These are phyloP conservation scores for Heterotilapia buettikoferi DNA, from an alignment of 2,113 vertebrate genomes.

Conservation along the genomic window DNA sequence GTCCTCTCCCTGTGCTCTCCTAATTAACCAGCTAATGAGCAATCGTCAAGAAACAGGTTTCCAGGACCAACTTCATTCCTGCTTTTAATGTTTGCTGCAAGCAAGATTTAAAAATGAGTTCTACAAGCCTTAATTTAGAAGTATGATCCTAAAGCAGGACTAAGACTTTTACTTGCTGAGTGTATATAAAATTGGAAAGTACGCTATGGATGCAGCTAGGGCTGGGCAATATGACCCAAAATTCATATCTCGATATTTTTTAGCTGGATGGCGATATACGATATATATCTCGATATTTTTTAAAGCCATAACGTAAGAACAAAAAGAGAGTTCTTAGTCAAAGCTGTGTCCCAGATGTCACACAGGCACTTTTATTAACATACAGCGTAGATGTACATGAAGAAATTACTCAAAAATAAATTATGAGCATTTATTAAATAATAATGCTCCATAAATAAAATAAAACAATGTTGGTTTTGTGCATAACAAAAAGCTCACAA, in stretches of 20 bases:
- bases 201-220: not conserved
- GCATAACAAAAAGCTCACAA: not conserved
- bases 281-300: not conserved
- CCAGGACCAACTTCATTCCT: not conserved
- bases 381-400: not conserved
- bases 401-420: too few relatives aligned
- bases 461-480: not conserved
- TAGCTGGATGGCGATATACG: not conserved
- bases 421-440: not conserved
- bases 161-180: not conserved
- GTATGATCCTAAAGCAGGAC: not conserved
- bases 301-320: accelerated
- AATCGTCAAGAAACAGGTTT: not conserved
- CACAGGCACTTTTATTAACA: not conserved
- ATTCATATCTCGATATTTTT: not conserved
- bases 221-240: not conserved
- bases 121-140: not conserved
- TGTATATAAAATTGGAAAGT: not conserved
- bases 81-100: not conserved
- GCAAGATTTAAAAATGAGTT: not conserved
- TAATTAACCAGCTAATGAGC: not conserved
- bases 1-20: not conserved
- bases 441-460: not conserved
- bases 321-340: not conserved
- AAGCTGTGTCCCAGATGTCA: not conserved